Evolutionary conservation across 1,140 invertebrate genomes (phyloP).

Genomic region (Drosophila lacteicornis): DNA sequence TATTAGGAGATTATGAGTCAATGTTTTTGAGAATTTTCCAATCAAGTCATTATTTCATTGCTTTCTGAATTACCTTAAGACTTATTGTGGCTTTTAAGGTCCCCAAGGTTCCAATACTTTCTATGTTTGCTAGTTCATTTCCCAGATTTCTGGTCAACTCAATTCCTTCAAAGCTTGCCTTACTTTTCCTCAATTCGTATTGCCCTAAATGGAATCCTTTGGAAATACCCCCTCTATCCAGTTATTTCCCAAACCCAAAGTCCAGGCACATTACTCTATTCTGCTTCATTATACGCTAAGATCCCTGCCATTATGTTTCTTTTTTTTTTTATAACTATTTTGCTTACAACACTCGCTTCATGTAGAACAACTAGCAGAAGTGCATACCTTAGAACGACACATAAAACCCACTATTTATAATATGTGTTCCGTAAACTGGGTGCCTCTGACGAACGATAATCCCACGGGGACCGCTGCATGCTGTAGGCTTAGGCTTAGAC

Average conservation of each 20-base stretch:
- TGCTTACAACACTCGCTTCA: constrained; percentile 35
- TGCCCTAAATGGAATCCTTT: neutral
- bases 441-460: constrained; percentile 1
- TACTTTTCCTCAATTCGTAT: too few species aligned
- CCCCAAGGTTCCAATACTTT: neutral
- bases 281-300: neutral
- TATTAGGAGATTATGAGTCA: neutral
- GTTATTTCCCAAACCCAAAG: neutral
- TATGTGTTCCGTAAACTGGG: neutral
- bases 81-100: neutral
- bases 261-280: neutral
- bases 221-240: neutral
- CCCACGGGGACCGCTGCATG: constrained; percentile 54
- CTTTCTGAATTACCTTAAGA: neutral
- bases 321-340: constrained; percentile 29
- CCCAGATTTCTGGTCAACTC: neutral
- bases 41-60: neutral
- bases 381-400: neutral
- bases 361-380: constrained; percentile 17
- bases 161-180: neutral
- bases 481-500: constrained; percentile 49
- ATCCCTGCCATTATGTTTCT: neutral
- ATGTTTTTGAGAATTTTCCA: neutral
- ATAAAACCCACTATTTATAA: constrained; percentile 5
- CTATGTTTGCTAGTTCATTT: too few species aligned